These are phyloP conservation scores for Drosophila cardini DNA, from an alignment of 1,140 invertebrate genomes.

Conservation along the genomic window DNA sequence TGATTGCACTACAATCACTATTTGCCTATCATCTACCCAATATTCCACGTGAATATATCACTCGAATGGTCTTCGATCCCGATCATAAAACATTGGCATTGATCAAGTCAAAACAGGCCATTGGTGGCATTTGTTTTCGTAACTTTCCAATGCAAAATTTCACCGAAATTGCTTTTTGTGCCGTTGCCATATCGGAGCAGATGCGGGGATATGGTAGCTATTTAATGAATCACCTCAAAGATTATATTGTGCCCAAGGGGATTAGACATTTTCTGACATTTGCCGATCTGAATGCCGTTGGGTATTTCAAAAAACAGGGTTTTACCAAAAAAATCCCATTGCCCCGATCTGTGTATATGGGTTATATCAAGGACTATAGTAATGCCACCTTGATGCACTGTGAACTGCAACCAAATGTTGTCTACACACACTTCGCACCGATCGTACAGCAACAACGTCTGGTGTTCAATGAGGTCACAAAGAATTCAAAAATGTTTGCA, in stretches of 20 bases:
- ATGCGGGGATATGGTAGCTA: constrained; percentile 99
- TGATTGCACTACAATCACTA: constrained; percentile 95
- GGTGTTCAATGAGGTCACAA: constrained; percentile 94
- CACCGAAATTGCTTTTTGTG: constrained; percentile 99
- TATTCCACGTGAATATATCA: constrained; percentile 99
- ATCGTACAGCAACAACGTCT: constrained; percentile 96
- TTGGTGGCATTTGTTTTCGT: constrained; percentile 98
- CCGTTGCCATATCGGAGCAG: constrained; percentile 97
- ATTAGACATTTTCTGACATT: constrained; percentile 97
- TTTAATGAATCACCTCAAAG: constrained; percentile 99
- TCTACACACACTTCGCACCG: constrained; percentile 94
- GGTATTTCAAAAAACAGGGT: constrained; percentile 99
- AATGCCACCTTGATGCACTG: constrained; percentile 99
- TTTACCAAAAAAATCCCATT: constrained; percentile 98
- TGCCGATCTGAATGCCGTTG: constrained; percentile 98
- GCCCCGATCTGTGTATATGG: constrained; percentile 86
- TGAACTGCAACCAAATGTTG: constrained; percentile 94
- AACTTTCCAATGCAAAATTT: constrained; percentile 97
- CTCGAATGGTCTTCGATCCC: constrained; percentile 97
- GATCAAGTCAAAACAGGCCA: constrained; percentile 95
- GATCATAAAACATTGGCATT: constrained; percentile 96
- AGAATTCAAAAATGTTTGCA: constrained; percentile 91
- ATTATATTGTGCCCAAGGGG: constrained; percentile 96
- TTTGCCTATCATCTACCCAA: constrained; percentile 96
- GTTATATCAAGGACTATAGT: constrained; percentile 99